phyloP scores from a whole-genome alignment of 2,888 invertebrate genomes.

The Ophion costatus region DNA sequence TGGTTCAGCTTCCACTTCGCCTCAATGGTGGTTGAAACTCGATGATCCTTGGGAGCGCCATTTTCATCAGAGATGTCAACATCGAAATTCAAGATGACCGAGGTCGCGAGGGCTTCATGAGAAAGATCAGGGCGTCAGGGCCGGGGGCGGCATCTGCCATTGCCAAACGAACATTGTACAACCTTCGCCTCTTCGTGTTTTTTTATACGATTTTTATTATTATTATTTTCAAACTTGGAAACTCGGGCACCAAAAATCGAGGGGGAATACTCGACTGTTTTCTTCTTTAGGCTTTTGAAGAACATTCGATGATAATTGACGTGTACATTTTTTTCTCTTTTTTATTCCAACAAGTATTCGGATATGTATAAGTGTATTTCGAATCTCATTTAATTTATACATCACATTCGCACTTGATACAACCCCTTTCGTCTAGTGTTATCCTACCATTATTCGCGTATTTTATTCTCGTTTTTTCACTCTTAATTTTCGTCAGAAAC shows the following conservation, averaged over 20 bases:
- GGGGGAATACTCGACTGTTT: neutral
- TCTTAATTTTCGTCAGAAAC: constrained; percentile 44
- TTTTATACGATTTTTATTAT: constrained; percentile 16
- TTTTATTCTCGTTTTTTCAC: constrained; percentile 40
- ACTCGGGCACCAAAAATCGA: neutral
- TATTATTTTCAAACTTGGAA: neutral
- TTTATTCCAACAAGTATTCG: constrained; percentile 54
- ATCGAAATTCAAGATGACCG: neutral
- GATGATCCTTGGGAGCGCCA: too few species aligned
- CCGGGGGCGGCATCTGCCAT: neutral
- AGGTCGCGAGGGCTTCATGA: neutral
- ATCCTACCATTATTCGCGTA: constrained; percentile 49
- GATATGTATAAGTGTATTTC: constrained; percentile 57
- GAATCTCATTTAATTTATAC: constrained; percentile 58
- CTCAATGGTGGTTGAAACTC: too few species aligned
- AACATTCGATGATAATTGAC: constrained; percentile 31
- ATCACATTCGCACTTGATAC: constrained; percentile 60
- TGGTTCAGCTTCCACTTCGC: too few species aligned
- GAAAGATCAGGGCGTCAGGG: neutral
- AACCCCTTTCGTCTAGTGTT: constrained; percentile 41
- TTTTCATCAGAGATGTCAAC: neutral
- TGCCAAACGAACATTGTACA: neutral
- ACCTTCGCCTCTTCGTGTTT: neutral
- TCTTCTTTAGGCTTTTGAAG: neutral
- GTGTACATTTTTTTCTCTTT: constrained; percentile 6